phyloP scores from a whole-genome alignment of 2,888 invertebrate genomes.

The Acrocyrtus sp. region DNA sequence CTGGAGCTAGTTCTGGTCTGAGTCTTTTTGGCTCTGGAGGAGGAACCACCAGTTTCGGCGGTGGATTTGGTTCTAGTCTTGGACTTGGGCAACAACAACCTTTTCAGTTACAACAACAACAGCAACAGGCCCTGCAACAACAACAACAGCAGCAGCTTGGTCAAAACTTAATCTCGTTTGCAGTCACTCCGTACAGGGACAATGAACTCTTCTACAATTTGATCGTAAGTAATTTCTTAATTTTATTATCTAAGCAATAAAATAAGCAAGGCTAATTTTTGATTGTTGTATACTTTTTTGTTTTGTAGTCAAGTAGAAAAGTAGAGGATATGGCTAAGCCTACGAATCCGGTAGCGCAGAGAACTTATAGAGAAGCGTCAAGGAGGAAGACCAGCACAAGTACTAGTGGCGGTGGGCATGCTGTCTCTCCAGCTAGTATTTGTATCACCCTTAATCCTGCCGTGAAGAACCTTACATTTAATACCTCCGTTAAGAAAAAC shows the following conservation, averaged over 20 bases:
- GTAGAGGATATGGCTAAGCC: conserved; percentile 77
- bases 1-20: conserved; percentile 25
- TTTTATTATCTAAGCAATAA: too few species aligned
- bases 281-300: too few species aligned
- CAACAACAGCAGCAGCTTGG: conserved; percentile 24
- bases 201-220: conserved; percentile 85
- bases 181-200: conserved; percentile 87
- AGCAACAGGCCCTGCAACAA: conserved; percentile 12
- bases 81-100: conserved; percentile 4
- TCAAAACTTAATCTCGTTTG: conserved; percentile 67
- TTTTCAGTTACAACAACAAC: conserved; percentile 5
- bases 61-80: too few species aligned
- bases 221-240: conserved; percentile 55
- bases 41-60: conserved; percentile 13
- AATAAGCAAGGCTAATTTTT: too few species aligned
- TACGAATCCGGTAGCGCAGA: conserved; percentile 78
- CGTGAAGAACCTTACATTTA: conserved; percentile 54
- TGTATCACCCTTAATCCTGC: conserved; percentile 26
- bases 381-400: conserved; percentile 57
- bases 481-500: conserved; percentile 35
- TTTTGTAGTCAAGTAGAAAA: conserved; percentile 69
- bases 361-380: conserved; percentile 70
- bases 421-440: conserved; percentile 1
- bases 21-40: conserved; percentile 15
- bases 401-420: conserved; percentile 20